Evolutionary conservation across 2,888 invertebrate species (phyloP), one percentile per base, ranked within the genome.

Genomic region (Agonopterix arenella): DNA sequence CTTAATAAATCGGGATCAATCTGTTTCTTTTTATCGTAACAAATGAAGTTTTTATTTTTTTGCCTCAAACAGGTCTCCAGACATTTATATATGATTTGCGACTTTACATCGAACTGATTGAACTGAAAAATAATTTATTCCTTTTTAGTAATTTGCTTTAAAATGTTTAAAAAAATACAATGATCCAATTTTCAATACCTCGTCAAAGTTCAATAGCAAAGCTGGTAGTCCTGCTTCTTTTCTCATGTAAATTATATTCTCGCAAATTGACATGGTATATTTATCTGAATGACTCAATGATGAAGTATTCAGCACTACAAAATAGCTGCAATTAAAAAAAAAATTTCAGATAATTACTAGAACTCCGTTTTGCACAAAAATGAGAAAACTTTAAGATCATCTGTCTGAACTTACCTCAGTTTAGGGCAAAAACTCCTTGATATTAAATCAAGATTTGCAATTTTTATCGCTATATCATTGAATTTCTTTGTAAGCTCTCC

Each of bases 31-130:
- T 59, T 49, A 57, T 68, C 63, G 48, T 58, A 68, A 0, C 68
- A 60, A 10, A 64, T 13, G 50, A 73, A 65, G 50, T 68, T 74
- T 28, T 57, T 61, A 45, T 70, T 61, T 52, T 73, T 73, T 36
- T 70, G 62, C 61, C 70, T 73, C 45, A 77, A 59, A 55, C 74
- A 70, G 2, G 53, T 65, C 59, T 78, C 78, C 45, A 77, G 55
- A 36, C 70, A n/a, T n/a, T n/a, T 61, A 44, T 61, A 73, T 49
- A 78, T 70, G 37, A 70, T 55, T 28, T 28, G 28, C 1, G 28
- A 28, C 7, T 28, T 28, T 5, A 28, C 1, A 28, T 28, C 28
- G 5, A 5, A 7, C 28, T 28, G 28, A 4, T 7, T 5, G 5
- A 5, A 28, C 28, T 28, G 28, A 28, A 28, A 28, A 18, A n/a